Evolutionary conservation across 2,797 vertebrate species (phyloP).

Genomic region (Cercopithecus mitis): DNA sequence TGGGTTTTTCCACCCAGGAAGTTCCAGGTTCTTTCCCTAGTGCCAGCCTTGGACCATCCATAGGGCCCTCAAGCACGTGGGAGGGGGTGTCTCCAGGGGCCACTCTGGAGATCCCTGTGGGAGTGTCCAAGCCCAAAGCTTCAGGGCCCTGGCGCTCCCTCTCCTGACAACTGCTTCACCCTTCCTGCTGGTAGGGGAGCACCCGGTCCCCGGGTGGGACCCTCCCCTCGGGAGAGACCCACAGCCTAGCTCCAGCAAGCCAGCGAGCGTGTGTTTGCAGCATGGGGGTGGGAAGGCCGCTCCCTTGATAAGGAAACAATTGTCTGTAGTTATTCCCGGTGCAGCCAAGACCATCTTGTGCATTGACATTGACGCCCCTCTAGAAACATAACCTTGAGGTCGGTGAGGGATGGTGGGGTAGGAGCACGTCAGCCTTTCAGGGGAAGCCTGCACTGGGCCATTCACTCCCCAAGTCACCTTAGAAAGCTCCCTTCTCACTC

Average conservation of each 20-base stretch:
- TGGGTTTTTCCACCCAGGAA: background rate
- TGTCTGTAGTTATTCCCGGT: accelerated
- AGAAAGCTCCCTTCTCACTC: background rate
- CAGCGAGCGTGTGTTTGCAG: accelerated
- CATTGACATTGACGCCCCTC: accelerated
- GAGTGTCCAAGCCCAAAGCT: accelerated
- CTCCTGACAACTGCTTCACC: background rate
- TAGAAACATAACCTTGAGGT: background rate
- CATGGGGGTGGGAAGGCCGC: accelerated
- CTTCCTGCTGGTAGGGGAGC: accelerated
- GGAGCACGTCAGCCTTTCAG: background rate
- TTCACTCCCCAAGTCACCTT: accelerated
- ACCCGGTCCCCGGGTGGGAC: accelerated
- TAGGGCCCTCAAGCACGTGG: too few species aligned
- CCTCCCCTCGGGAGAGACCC: background rate
- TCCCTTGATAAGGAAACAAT: accelerated
- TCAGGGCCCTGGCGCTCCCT: accelerated
- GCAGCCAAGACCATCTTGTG: accelerated
- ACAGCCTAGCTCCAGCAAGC: accelerated
- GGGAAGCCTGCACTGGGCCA: accelerated
- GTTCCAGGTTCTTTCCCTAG: background rate
- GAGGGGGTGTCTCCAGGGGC: accelerated
- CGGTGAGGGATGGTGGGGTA: accelerated
- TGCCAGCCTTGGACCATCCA: background rate
- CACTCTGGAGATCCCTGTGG: accelerated